phyloP scores from a whole-genome alignment of 2,797 vertebrate species.

The Sandelia bainsii region DNA sequence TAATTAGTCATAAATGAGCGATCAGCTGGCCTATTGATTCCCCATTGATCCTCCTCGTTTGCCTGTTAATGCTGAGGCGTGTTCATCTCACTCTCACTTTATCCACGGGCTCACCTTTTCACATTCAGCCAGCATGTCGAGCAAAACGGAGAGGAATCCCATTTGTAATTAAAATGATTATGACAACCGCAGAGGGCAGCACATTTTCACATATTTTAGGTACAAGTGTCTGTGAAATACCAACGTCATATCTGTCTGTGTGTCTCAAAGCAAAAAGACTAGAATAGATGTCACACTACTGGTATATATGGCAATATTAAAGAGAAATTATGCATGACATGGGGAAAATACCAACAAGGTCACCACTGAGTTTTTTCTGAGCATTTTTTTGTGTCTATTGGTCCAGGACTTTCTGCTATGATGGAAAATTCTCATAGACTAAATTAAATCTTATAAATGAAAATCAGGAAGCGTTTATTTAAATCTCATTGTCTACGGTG shows the following conservation, averaged over 20 bases:
- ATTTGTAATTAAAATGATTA: slow-evolving; percentile 33
- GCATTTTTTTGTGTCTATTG: not conserved
- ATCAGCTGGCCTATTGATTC: slow-evolving; percentile 40
- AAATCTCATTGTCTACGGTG: not conserved
- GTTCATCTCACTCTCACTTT: slow-evolving; percentile 15
- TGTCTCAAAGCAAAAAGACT: slow-evolving; percentile 10
- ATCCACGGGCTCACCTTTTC: slow-evolving; percentile 17
- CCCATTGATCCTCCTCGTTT: slow-evolving; percentile 6
- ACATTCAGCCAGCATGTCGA: slow-evolving; percentile 11
- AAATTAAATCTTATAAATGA: not conserved
- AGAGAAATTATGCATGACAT: slow-evolving; percentile 6
- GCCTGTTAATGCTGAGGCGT: slow-evolving; percentile 4
- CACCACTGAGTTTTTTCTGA: slow-evolving; percentile 25
- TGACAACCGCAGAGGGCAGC: slow-evolving; percentile 23
- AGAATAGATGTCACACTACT: slow-evolving; percentile 26
- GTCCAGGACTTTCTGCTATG: not conserved
- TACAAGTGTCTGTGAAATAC: slow-evolving; percentile 17
- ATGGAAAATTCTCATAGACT: not conserved
- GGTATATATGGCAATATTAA: slow-evolving; percentile 32
- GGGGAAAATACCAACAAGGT: slow-evolving; percentile 45
- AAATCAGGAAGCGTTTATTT: not conserved
- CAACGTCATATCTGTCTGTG: slow-evolving; percentile 13
- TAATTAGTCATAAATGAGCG: slow-evolving; percentile 34
- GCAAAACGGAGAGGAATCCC: slow-evolving; percentile 12
- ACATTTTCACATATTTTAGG: not conserved